Evolutionary conservation across 2,797 vertebrate species (phyloP).

Genomic region (Sciaenops ocellatus): DNA sequence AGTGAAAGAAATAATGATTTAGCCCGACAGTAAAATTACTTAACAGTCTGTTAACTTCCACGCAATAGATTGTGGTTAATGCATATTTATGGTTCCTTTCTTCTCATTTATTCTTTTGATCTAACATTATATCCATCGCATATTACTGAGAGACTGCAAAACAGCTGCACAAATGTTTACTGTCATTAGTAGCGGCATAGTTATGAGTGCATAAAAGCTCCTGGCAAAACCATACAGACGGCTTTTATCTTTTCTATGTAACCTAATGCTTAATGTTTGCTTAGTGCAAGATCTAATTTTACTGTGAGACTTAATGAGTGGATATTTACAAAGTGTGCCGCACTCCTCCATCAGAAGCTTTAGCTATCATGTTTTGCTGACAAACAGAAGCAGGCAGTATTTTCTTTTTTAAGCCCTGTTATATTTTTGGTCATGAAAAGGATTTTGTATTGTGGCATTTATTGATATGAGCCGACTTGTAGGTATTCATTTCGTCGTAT

Average conservation of each 20-base stretch:
- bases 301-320: conserved; percentile 41
- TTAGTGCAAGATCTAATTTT: conserved; percentile 50
- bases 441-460: not conserved
- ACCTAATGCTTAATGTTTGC: conserved; percentile 56
- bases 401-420: not conserved
- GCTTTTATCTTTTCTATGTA: conserved; percentile 60
- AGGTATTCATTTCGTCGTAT: not conserved
- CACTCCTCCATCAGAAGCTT: conserved; percentile 14
- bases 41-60: not conserved
- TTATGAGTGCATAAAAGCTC: conserved; percentile 47
- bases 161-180: conserved; percentile 60
- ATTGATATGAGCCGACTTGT: not conserved
- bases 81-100: not conserved
- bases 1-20: conserved; percentile 28
- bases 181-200: conserved; percentile 39
- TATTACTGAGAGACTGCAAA: conserved; percentile 25
- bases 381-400: not conserved
- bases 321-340: conserved; percentile 42
- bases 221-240: conserved; percentile 27
- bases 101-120: conserved; percentile 26
- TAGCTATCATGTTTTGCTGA: conserved; percentile 28
- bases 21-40: conserved; percentile 24
- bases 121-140: conserved; percentile 26
- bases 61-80: not conserved
- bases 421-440: not conserved